Conservation (phyloP, 2,113 vertebrate genomes). For the Aythya baeri region DNA sequence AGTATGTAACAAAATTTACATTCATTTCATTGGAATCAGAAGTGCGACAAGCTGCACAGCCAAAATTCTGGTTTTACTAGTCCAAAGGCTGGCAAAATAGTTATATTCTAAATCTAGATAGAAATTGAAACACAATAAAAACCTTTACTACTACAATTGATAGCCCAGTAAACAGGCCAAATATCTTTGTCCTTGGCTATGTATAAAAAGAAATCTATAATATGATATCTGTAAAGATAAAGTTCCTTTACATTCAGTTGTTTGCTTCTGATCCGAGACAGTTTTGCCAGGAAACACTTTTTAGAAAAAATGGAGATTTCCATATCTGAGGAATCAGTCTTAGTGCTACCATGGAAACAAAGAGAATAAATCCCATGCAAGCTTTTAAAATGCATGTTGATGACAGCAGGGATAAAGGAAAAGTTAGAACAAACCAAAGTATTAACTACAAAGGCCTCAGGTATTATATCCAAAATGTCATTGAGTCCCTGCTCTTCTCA, state of each 20-base stretch:
- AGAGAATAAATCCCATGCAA: constrained; percentile 36
- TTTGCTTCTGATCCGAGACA: background rate
- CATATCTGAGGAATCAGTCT: constrained; percentile 35
- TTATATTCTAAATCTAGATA: background rate
- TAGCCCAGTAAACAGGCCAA: background rate
- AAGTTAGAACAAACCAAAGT: constrained; percentile 32
- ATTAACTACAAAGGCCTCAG: background rate
- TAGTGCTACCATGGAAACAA: constrained; percentile 60
- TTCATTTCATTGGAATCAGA: constrained; percentile 39
- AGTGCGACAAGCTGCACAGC: background rate
- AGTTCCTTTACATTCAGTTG: background rate
- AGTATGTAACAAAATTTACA: constrained; percentile 31
- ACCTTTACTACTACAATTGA: background rate
- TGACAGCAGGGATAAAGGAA: constrained; percentile 39
- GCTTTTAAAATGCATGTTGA: constrained; percentile 42
- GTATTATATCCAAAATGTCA: background rate
- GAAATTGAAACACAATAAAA: background rate
- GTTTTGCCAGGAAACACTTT: constrained; percentile 1
- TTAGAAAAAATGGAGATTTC: constrained; percentile 49
- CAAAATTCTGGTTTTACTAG: background rate
- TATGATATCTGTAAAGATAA: background rate
- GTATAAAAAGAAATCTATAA: background rate
- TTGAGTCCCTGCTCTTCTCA: background rate
- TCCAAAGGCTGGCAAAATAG: background rate
- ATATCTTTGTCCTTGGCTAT: background rate